These are phyloP conservation scores for Microplitis manilae DNA, from an alignment of 2,888 invertebrate species.

Conservation along the genomic window DNA sequence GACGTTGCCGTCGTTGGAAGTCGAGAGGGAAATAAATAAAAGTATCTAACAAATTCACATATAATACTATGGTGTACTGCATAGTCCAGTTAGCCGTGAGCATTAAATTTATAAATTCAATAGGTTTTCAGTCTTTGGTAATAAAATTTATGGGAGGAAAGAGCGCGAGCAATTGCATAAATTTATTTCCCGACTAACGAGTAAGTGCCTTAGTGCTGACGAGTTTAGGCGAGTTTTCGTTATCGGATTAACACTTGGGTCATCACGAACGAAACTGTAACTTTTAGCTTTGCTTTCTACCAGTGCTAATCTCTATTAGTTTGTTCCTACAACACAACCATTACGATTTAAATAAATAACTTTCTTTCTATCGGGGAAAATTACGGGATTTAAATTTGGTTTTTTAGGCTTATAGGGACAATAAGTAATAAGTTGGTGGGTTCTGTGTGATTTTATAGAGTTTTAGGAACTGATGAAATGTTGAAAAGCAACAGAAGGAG, in stretches of 20 bases:
- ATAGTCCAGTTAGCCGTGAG: no score
- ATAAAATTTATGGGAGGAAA: conserved; percentile 16
- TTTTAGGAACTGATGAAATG: conserved; percentile 32
- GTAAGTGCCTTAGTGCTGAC: conserved; percentile 35
- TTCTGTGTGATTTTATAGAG: background rate
- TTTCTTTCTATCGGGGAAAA: no score
- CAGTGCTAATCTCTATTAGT: conserved; percentile 20
- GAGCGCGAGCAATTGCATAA: conserved; percentile 48
- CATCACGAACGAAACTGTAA: conserved; percentile 33
- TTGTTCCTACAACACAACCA: background rate
- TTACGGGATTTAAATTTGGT: no score
- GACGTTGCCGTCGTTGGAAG: background rate
- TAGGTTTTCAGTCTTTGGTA: background rate
- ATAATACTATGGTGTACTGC: no score
- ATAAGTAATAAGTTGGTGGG: background rate
- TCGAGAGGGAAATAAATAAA: background rate
- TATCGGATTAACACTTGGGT: conserved; percentile 45
- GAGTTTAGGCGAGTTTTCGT: conserved; percentile 42
- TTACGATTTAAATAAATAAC: no score
- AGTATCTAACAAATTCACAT: background rate
- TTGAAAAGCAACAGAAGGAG: conserved; percentile 14
- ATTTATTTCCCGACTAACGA: conserved; percentile 48
- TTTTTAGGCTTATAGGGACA: background rate
- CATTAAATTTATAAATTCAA: background rate
- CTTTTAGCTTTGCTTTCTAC: conserved; percentile 37